Base-by-base conservation (phyloP, 2,113 vertebrate genomes). In the Austrofundulus limnaeus region DNA sequence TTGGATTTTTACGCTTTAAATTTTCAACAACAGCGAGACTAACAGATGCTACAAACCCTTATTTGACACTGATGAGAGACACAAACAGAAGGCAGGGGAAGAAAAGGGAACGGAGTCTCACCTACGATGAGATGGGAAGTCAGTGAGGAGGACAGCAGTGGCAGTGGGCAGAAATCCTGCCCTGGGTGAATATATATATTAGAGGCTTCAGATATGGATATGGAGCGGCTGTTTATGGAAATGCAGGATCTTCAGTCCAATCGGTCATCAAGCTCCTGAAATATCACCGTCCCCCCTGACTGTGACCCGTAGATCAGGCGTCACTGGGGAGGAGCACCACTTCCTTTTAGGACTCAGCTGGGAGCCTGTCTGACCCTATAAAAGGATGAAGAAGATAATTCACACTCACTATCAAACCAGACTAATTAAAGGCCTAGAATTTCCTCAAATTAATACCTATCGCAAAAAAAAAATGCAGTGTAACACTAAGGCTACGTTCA, bases 151-250 rank as follows among this genome's bases (percentile, higher is more conserved):
- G 66, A 6, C 71, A 72, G 75, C 43, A 62, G 58, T 9, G 54
- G 41, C 67, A 69, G 69, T 69, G 70, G 28, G 56, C 69, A 23
- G 50, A 42, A 61, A 17, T 62, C 55, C 21, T 50, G 50, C 20
- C 17, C 1, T 14, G 72, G 56, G 55, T 43, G 64, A 56, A 10
- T 87, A 79, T 87, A 89, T 83, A 76, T 0, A 13, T 34, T 34
- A 34, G 31, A 50, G 55, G 20, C 16, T 16, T 75, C 43, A 2
- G 72, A 77, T 42, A 72, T 79, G 77, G 76, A 72, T 61, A 65
- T 75, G 79, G 64, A 70, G 60, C 58, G 57, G 70, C 86, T 89
- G 67, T 87, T 87, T 92, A 91, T 88, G 90, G 88, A 88, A 87
- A 85, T 75, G 74, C 70, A 76, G 61, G 63, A 83, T 66, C 74